These are phyloP conservation scores for Rhynchophorus ferrugineus DNA, from an alignment of 1,140 invertebrate genomes.

Conservation along the genomic window DNA sequence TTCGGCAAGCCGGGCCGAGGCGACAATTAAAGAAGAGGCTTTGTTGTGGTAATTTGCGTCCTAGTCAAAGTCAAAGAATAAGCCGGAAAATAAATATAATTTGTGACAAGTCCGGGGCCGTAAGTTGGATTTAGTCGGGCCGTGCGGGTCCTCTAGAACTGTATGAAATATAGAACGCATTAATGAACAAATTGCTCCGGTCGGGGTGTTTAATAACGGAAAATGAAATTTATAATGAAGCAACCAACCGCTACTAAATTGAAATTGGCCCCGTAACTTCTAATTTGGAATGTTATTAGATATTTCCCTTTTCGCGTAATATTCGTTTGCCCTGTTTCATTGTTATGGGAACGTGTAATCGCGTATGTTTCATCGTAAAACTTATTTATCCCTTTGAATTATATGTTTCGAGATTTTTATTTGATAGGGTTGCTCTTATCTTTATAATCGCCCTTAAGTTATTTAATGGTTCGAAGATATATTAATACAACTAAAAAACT, in stretches of 20 bases:
- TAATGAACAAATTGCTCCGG: slow-evolving; percentile 18
- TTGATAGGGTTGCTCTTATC: too few species aligned
- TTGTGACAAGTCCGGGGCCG: not conserved
- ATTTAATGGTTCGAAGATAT: too few species aligned
- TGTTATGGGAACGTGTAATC: not conserved
- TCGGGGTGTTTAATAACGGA: slow-evolving; percentile 16
- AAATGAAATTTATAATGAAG: slow-evolving; percentile 25
- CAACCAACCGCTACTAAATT: slow-evolving; percentile 20
- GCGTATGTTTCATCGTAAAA: slow-evolving; percentile 1
- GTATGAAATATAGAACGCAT: slow-evolving; percentile 13
- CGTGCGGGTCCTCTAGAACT: not conserved
- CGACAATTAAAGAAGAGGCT: too few species aligned
- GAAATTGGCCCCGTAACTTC: slow-evolving; percentile 22
- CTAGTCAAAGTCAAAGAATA: too few species aligned
- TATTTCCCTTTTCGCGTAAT: slow-evolving; percentile 3
- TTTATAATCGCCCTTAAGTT: too few species aligned
- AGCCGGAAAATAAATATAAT: not conserved
- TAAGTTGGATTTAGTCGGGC: not conserved
- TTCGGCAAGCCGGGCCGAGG: too few species aligned
- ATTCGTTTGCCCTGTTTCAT: not conserved
- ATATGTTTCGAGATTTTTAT: too few species aligned
- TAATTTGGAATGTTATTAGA: slow-evolving; percentile 20
- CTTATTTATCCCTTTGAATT: too few species aligned
- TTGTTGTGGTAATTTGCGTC: too few species aligned
- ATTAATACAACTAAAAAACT: too few species aligned